Percentiles rank a stretch among this genome's conserved stretches.
These are phyloP conservation scores for Lasioglossum marginatum DNA, from an alignment of 2,888 invertebrate species.

Conservation along the genomic window DNA sequence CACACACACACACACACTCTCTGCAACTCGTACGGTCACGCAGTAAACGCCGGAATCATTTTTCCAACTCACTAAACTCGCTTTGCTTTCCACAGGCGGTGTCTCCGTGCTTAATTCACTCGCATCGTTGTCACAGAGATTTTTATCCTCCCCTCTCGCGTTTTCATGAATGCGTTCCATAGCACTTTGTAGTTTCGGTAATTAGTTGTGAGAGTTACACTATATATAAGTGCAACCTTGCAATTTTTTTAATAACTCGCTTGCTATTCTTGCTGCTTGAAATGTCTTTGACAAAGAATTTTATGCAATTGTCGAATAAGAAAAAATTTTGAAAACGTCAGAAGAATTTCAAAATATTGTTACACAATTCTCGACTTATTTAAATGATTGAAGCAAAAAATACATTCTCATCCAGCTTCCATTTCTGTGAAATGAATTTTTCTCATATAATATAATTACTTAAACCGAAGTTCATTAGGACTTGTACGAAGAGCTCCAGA, in stretches of 20 bases:
- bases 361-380: too few relatives aligned
- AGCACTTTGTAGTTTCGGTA: not conserved
- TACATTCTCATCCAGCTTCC: too few relatives aligned
- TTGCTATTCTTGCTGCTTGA: not conserved
- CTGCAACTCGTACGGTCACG: not conserved
- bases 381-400: too few relatives aligned
- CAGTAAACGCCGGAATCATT: not conserved
- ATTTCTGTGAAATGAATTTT: too few relatives aligned
- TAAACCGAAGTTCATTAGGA: too few relatives aligned
- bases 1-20: not conserved
- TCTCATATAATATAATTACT: too few relatives aligned
- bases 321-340: not conserved
- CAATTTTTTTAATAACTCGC: not conserved
- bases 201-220: not conserved
- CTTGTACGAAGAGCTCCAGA: too few relatives aligned
- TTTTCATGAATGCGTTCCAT: not conserved
- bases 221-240: not conserved
- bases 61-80: conserved; percentile 6
- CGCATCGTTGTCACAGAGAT: not conserved
- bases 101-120: not conserved
- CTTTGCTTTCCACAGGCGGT: not conserved
- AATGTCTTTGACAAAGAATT: too few relatives aligned
- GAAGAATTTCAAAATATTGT: too few relatives aligned
- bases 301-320: not conserved
- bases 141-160: not conserved